Base-by-base conservation (phyloP, 2,888 invertebrate genomes). In the Seira musarum region DNA sequence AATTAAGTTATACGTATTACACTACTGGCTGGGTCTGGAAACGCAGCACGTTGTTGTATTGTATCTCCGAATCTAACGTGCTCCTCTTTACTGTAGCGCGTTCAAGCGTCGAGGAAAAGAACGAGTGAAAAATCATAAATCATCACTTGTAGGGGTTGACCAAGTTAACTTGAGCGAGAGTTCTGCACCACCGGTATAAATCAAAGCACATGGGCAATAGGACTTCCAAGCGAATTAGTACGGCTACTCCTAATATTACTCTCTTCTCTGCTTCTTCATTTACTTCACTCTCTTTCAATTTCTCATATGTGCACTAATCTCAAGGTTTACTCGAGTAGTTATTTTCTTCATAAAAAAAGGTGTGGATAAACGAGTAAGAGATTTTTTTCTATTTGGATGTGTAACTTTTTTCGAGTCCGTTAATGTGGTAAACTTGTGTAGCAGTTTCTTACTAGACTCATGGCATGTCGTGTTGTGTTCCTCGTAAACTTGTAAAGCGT, bases 191-290 rank as follows among this genome's bases (percentile, higher is more conserved):
- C 35, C 68, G 61, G 75, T 64, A 63, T 76, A 76, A 76, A 76
- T 76, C 76, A 76, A 76, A 76, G 69, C 63, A 40, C 40, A 13
- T 35, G 61, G 49, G 40, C 73, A 75, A 67, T 46, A 68, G 75
- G 68, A 75, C 68, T 75, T 75, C 75, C 63, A 75, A n/a, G 61
- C 67, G 75, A 75, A 75, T 75, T 75, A 68, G 19, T 57, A 17
- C 24, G 13, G 40, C 40, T 40, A 40, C 40, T 40, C 40, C 40
- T 40, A 40, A n/a, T n/a, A n/a, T n/a, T n/a, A n/a, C n/a, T n/a
- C n/a, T n/a, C n/a, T 13, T 40, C 40, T 40, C 40, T 40, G 40
- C 6, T 13, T 40, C 40, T 40, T 40, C 40, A 40, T 40, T 40
- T 40, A 13, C 40, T n/a, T n/a, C n/a, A n/a, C n/a, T n/a, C n/a